Evolutionary conservation across 2,113 vertebrate genomes (phyloP), one percentile per base, ranked within the genome.

Genomic region (Quiscalus mexicanus): DNA sequence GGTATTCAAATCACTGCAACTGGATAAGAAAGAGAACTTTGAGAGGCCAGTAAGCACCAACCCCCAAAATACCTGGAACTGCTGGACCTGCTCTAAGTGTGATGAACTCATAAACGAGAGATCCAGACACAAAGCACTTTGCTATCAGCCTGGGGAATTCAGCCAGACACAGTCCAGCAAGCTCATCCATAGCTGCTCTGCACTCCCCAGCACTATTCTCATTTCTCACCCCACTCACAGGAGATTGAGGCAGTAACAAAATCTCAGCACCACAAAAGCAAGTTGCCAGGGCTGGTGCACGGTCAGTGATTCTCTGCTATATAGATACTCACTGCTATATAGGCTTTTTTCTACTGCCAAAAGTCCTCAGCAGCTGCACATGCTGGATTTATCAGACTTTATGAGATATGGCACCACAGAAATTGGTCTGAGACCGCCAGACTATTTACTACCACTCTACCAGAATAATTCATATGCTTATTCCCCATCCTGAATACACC

Each of bases 391-490:
- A 95, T 96, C 93, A 89, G 95, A 30, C 88, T 93, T 94, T 81
- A 95, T 87, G 95, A 95, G 84, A 88, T 93, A 88, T 87, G 70
- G 78, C 94, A 94, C 62, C 84, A 84, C 76, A 81, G 95, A 95
- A 97, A 97, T 88, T 96, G 97, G 69, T 84, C 79, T 96, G 96
- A 95, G 97, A 82, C 79, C 0, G 44, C 88, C 7, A 10, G 56
- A 76, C 93, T 95, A 85, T 94, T 97, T 95, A 90, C 86, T 94
- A 63, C 88, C 41, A 37, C 93, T 81, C 35, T 45, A 87, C 76
- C 84, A 76, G 90, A 91, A 93, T 95, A 95, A 96, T 96, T 96
- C 94, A 93, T 76, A 67, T 70, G 41, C 81, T 93, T 94, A 88
- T 88, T 87, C 33, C 63, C 39, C 67, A 79, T 60, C 62, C 81